Base-by-base conservation (phyloP, 2,797 vertebrate species). In the Dermochelys coriacea region DNA sequence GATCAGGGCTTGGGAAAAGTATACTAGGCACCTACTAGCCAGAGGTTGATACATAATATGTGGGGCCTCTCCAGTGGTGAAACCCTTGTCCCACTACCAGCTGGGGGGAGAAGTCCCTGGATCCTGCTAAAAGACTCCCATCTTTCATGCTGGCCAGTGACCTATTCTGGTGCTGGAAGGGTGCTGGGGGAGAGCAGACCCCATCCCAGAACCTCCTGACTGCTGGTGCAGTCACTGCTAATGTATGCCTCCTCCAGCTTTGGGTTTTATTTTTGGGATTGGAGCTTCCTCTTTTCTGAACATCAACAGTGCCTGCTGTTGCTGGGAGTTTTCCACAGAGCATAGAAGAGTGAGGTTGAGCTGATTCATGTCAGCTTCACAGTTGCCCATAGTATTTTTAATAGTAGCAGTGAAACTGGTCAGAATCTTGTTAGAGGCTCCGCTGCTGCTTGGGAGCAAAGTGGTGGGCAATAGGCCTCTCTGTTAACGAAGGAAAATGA, bases 341-440 rank as follows among this genome's bases (percentile, higher is more conserved):
- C 85, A 4, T 5, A 6, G 59, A 52, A 78, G 45, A 85, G 80
- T 6, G 54, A 80, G 52, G 31, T 64, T 41, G 41, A 75, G 59
- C 47, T 91, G 52, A 23, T 89, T 45, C 8, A 0, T 77, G 71
- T 57, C 84, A 87, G 29, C 64, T 90, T 74, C 47, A 54, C 34
- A 68, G 5, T 90, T 5, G 87, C 89, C 82, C 12, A 29, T 4
- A 4, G 41, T 15, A 29, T 75, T 47, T 68, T 85, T 90, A 8
- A 1, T 52, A 55, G 49, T 79, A 96, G 82, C 86, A 96, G 78
- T 88, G 90, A 96, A 88, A 84, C 59, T 64, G 55, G 0, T 80
- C 41, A 49, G 37, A 29, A 29, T 51, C 75, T 75, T 80, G 45
- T 82, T 83, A 51, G 64, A 4, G 84, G 79, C 74, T n/a, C 85